Evolutionary conservation across 2,113 vertebrate species (phyloP).

Genomic region (Laterallus jamaicensis): DNA sequence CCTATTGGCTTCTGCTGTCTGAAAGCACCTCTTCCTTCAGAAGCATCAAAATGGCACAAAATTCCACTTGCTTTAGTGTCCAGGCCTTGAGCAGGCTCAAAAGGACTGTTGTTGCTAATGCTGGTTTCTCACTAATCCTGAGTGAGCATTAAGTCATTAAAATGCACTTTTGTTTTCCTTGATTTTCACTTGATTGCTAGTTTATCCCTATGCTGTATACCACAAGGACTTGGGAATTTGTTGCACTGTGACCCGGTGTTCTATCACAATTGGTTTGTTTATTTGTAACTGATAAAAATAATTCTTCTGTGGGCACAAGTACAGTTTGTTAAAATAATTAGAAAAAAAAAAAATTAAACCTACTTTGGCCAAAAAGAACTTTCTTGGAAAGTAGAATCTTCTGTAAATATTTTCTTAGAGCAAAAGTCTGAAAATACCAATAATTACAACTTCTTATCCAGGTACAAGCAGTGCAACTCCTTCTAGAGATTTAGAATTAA

Average conservation of each 20-base stretch:
- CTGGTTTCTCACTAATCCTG: neutral
- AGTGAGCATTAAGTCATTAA: neutral
- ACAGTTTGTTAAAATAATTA: neutral
- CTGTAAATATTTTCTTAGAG: neutral
- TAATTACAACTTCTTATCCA: neutral
- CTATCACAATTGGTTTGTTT: conserved; percentile 19
- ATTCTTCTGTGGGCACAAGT: neutral
- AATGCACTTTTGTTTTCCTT: neutral
- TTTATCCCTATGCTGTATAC: neutral
- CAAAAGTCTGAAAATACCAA: neutral
- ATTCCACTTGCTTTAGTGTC: neutral
- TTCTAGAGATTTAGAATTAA: neutral
- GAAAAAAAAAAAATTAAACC: neutral
- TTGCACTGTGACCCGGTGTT: conserved; percentile 38
- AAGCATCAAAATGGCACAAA: neutral
- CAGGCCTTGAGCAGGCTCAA: neutral
- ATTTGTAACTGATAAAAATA: conserved; percentile 33
- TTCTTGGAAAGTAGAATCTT: neutral
- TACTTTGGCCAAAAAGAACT: neutral
- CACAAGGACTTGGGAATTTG: neutral
- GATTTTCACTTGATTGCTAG: neutral
- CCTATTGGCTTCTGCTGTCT: neutral
- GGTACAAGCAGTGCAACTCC: neutral
- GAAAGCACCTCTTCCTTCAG: neutral
- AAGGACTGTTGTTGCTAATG: neutral